Percentiles rank a stretch among this genome's conserved stretches.
phyloP scores from a whole-genome alignment of 2,888 invertebrate genomes.

The Drosophila paranaensis region DNA sequence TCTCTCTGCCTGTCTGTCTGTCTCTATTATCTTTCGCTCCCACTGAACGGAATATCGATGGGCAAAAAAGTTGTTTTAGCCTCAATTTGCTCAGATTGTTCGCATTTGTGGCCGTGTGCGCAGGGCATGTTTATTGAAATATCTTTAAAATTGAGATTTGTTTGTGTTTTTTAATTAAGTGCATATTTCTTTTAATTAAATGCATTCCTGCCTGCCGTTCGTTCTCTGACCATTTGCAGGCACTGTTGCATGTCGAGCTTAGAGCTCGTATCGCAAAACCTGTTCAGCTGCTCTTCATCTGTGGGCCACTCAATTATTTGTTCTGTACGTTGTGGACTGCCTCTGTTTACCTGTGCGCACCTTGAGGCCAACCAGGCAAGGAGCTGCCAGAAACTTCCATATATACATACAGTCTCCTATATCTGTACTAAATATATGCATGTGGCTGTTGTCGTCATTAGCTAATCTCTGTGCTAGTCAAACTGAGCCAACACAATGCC shows the following conservation, averaged over 20 bases:
- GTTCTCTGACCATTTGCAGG: conserved; percentile 28
- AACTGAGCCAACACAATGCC: conserved; percentile 32
- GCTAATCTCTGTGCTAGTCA: conserved; percentile 35
- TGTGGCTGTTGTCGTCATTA: conserved; percentile 34
- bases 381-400: not conserved
- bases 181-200: conserved; percentile 10
- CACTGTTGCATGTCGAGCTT: conserved; percentile 31
- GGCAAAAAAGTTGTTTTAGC: conserved; percentile 19
- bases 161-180: conserved; percentile 22
- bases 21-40: not conserved
- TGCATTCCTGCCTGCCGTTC: conserved; percentile 11
- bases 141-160: conserved; percentile 26
- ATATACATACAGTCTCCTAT: not conserved
- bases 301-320: conserved; percentile 36
- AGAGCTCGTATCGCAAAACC: not conserved
- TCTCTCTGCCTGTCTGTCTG: conserved; percentile 2
- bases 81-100: conserved; percentile 19
- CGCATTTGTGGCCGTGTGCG: conserved; percentile 2
- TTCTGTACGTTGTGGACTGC: conserved; percentile 9
- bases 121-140: conserved; percentile 28
- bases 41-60: conserved; percentile 13
- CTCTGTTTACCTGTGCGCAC: conserved; percentile 43
- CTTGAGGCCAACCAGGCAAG: conserved; percentile 9
- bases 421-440: not conserved
- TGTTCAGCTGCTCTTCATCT: conserved; percentile 17